Base-by-base conservation (phyloP, 35 echinoderm and acorn worm species). In the Apostichopus parvimensis region DNA sequence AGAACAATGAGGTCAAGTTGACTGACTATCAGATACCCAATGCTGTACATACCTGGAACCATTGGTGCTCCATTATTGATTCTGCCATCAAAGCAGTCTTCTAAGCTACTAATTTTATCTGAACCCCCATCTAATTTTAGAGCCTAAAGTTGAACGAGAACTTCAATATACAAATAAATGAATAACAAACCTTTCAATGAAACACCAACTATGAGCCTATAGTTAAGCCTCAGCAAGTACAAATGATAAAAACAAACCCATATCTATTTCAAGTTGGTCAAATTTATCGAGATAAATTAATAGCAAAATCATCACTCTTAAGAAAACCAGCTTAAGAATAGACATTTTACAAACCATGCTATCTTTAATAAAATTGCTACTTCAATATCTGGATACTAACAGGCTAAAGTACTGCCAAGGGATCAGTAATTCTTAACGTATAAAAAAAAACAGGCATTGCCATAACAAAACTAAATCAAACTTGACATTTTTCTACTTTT, bases 311-410 rank as follows among this genome's bases (percentile, higher is more conserved):
- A 14, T 68, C 64, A 9, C 64, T 68, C 64, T 68, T 68, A 68
- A 68, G 64, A 68, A 68, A 68, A 68, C 64, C 64, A 68, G 64
- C 64, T 68, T 68, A 68, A 68, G 64, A 68, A 68, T 68, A 68
- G 64, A 9, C 64, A 14, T 68, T 9, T 68, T 68, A 45, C 34
- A 45, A 45, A 45, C 34, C 34, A 45, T 45, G 34, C 34, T 68
- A 68, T 18, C 7, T 68, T 68, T 18, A 68, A 68, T 18, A 68
- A 9, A 18, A 14, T 8, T 10, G 3, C 64, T 14, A 68, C 18
- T 8, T 68, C 64, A 45, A 45, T 45, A 4, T 45, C 34, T 45
- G 2, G 3, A 45, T 45, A 45, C 64, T 68, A 68, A 68, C 64
- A 68, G 64, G 64, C 8, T 68, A 9, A 18, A 68, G 64, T 68